Evolutionary conservation across 2,888 invertebrate species (phyloP).

Genomic region (Hirtodrosophila trivittata): DNA sequence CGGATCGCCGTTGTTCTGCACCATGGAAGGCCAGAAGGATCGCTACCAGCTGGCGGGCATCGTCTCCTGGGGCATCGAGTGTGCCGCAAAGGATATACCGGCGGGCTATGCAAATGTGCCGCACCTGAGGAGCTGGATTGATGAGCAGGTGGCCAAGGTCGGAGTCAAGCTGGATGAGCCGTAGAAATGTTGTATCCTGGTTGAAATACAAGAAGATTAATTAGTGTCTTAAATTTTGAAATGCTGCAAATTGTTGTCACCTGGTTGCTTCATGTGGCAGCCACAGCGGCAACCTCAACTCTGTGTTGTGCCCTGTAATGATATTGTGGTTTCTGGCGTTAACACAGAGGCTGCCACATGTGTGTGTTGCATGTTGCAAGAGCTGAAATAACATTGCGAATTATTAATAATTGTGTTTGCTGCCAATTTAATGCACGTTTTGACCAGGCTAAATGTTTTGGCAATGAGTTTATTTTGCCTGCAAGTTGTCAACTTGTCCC

Average conservation of each 20-base stretch:
- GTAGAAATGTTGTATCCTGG: too few species aligned
- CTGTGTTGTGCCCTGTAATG: too few species aligned
- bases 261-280: too few species aligned
- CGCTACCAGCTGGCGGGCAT: slow-evolving; percentile 73
- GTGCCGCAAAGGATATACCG: slow-evolving; percentile 87
- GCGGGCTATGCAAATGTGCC: slow-evolving; percentile 90
- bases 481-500: slow-evolving; percentile 38
- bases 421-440: slow-evolving; percentile 20
- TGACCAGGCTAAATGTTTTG: slow-evolving; percentile 21
- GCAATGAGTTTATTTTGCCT: slow-evolving; percentile 24
- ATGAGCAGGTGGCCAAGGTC: slow-evolving; percentile 67
- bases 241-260: too few species aligned
- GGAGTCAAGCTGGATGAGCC: slow-evolving; percentile 27
- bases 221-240: too few species aligned
- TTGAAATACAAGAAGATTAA: slow-evolving; percentile 28
- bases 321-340: too few species aligned
- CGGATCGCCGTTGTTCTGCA: slow-evolving; percentile 90
- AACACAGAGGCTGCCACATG: too few species aligned
- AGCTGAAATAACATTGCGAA: slow-evolving; percentile 49
- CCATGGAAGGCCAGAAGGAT: slow-evolving; percentile 77
- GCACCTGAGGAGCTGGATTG: slow-evolving; percentile 88
- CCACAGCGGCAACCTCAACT: too few species aligned
- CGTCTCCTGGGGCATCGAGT: slow-evolving; percentile 90
- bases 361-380: slow-evolving; percentile 34
- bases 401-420: slow-evolving; percentile 27